A percentile compares a stretch with the other conserved stretches of the same genome.
phyloP scores from a whole-genome alignment of 1,140 invertebrate species.

The Leucophenga varia region DNA sequence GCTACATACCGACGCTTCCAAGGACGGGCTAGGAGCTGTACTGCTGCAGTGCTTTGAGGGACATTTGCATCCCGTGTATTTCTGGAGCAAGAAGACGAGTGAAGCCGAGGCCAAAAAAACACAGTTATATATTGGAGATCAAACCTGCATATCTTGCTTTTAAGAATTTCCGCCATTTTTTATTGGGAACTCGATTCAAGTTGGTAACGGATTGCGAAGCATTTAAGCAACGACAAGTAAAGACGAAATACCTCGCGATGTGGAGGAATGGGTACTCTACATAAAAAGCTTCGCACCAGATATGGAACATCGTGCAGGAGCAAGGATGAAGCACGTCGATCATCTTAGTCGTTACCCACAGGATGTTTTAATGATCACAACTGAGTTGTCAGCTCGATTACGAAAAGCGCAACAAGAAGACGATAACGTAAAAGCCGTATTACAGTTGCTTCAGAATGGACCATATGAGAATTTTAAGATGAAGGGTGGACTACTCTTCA shows the following conservation, averaged over 20 bases:
- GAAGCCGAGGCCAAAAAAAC: neutral
- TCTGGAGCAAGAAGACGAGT: constrained; percentile 32
- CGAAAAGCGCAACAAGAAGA: constrained; percentile 4
- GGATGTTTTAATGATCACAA: constrained; percentile 5
- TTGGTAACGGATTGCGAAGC: constrained; percentile 37
- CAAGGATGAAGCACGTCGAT: constrained; percentile 52
- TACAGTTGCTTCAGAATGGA: neutral
- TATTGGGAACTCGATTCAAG: constrained; percentile 13
- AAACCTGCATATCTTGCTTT: constrained; percentile 27
- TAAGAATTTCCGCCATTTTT: constrained; percentile 26
- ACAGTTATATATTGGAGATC: constrained; percentile 33
- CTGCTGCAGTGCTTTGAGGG: constrained; percentile 11
- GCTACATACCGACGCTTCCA: constrained; percentile 40
- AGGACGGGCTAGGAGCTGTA: constrained; percentile 6
- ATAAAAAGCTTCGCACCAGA: constrained; percentile 33
- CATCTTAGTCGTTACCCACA: constrained; percentile 49
- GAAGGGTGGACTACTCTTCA: neutral
- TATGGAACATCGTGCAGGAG: constrained; percentile 46
- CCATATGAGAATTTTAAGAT: constrained; percentile 4
- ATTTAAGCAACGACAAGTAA: constrained; percentile 36
- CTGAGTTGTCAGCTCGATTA: neutral
- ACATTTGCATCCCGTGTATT: constrained; percentile 35
- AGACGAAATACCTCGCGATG: constrained; percentile 17
- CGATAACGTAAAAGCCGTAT: neutral
- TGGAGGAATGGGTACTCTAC: constrained; percentile 6